phyloP scores from a whole-genome alignment of 2,888 invertebrate genomes.

The Euzetes globulus region DNA sequence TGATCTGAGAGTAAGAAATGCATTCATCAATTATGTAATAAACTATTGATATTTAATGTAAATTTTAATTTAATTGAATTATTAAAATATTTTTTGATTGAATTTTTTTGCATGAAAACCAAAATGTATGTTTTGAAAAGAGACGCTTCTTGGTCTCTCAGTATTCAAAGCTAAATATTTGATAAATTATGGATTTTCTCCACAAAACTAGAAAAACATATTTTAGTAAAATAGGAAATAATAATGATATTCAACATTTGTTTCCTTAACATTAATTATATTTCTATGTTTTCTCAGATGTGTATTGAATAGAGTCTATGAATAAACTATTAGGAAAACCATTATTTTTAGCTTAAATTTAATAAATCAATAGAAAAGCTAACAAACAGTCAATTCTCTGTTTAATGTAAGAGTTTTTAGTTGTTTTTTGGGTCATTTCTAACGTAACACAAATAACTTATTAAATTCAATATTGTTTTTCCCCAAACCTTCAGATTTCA shows the following conservation, averaged over 20 bases:
- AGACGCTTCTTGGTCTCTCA: background rate
- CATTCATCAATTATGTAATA: background rate
- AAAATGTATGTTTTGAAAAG: background rate
- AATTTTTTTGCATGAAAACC: background rate
- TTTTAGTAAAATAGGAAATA: background rate
- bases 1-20: background rate
- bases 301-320: background rate
- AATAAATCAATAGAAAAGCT: background rate
- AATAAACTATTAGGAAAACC: background rate
- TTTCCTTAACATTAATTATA: conserved; percentile 13
- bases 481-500: background rate
- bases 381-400: background rate
- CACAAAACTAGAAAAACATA: background rate
- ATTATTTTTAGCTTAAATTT: background rate
- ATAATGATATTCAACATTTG: background rate
- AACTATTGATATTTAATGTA: background rate
- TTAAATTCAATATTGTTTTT: background rate
- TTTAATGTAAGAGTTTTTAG: background rate
- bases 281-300: background rate
- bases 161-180: background rate
- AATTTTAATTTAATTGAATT: background rate
- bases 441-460: background rate
- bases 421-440: background rate
- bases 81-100: background rate
- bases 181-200: background rate